Conservation (phyloP, 1,140 invertebrate species). For the Drosophila biarmipes region DNA sequence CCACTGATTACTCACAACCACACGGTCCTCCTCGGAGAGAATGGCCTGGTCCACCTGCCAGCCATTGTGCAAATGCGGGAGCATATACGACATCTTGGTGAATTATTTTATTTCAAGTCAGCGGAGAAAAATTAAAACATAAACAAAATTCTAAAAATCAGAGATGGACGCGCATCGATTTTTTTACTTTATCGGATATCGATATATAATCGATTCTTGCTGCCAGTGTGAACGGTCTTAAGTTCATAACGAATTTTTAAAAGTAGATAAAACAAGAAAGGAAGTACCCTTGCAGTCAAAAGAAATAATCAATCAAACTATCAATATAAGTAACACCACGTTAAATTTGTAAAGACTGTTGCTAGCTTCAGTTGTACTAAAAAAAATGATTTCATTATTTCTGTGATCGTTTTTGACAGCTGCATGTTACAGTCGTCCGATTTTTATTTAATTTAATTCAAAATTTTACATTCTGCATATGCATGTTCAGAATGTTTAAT, state of each 20-base stretch:
- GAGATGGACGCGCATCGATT: not conserved
- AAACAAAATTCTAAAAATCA: slow-evolving; percentile 48
- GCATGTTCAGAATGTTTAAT: too few species aligned
- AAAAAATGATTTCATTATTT: too few species aligned
- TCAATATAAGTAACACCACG: too few species aligned
- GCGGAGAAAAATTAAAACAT: slow-evolving; percentile 39
- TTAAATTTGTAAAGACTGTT: too few species aligned
- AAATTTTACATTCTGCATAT: too few species aligned
- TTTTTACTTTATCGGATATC: not conserved
- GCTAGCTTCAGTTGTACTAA: too few species aligned
- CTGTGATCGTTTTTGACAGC: too few species aligned
- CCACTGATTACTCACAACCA: slow-evolving; percentile 89
- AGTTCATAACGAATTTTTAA: not conserved
- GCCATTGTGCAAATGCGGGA: slow-evolving; percentile 99
- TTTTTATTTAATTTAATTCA: too few species aligned
- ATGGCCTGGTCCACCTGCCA: slow-evolving; percentile 99
- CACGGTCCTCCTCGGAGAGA: slow-evolving; percentile 98
- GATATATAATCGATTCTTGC: not conserved
- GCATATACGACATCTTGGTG: slow-evolving; percentile 97
- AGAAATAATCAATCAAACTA: too few species aligned
- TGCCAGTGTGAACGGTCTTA: not conserved
- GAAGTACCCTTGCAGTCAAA: too few species aligned
- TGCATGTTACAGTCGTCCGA: too few species aligned
- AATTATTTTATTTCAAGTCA: slow-evolving; percentile 23
- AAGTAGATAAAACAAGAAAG: not conserved